A percentile compares a stretch with the other conserved stretches of the same genome.
Evolutionary conservation across 2,888 invertebrate species (phyloP).

Genomic region (Callinectes sapidus): DNA sequence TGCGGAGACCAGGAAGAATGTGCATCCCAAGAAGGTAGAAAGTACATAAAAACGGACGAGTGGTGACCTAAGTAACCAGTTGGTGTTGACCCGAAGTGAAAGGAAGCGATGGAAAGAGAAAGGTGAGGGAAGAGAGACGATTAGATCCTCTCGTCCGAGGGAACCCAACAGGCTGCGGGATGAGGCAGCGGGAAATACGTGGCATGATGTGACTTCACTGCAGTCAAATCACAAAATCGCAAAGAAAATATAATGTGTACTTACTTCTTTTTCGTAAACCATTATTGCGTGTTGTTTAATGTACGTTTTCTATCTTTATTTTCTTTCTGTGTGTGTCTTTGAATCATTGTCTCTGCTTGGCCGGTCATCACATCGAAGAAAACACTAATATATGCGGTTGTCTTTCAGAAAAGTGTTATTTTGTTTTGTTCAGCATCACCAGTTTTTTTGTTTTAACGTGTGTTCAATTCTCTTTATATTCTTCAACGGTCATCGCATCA

Average conservation of each 20-base stretch:
- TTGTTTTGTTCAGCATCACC: no score
- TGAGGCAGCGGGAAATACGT: neutral
- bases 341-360: no score
- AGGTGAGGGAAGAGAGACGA: neutral
- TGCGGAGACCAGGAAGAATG: slow-evolving; percentile 7
- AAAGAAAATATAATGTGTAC: neutral
- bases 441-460: no score
- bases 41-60: slow-evolving; percentile 26
- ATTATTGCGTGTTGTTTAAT: no score
- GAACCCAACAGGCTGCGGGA: neutral
- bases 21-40: slow-evolving; percentile 18
- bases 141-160: neutral
- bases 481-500: no score
- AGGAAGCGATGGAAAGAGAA: slow-evolving; percentile 23
- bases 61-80: slow-evolving; percentile 23
- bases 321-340: no score
- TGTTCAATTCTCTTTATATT: no score
- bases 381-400: no score
- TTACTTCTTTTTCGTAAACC: no score
- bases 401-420: no score
- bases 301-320: no score
- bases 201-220: neutral
- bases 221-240: neutral
- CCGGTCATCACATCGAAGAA: no score
- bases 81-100: slow-evolving; percentile 24